Evolutionary conservation across 2,888 invertebrate species (phyloP), one percentile per base, ranked within the genome.

Genomic region (Lochmaea capreae): DNA sequence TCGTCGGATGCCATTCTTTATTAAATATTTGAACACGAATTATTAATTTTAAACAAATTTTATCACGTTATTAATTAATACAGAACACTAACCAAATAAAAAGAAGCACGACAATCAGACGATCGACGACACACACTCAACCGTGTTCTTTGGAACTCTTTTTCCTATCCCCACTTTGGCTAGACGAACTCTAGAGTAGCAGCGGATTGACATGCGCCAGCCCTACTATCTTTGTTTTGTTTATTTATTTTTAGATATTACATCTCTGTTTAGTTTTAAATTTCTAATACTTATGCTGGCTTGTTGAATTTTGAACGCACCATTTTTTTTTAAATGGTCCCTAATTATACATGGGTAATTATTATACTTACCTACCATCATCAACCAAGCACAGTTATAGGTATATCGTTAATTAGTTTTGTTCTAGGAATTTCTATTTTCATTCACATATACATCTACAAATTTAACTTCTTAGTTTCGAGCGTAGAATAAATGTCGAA

Each of bases 1-100:
- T 95, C 95, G 85, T 95, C 95, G 79, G 95, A 95, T 88, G 95
- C 95, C 95, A 95, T 95, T 88, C 58, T 77, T 63, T 69, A 72
- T 52, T 26, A 67, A 75, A 73, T 77, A 76, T 69, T 65, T 66
- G 62, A 39, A 71, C 68, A 77, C 74, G 33, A 58, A 26, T 57
- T n/a, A 33, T n/a, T 16, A 43, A 46, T 54, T 57, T 71, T 49
- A 46, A 49, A 14, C 22, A 33, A 46, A 26, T 42, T 71, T 65
- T 65, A 58, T 33, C 26, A 16, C n/a, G n/a, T 61, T 71, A 58
- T 26, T 65, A 65, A 71, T 65, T 57, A 65, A 71, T 46, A 43
- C 71, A 18, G 43, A 63, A 18, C 33, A 69, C 49, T 63, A 71
- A 71, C 57, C 65, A 71, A 71, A 71, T 42, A 71, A 58, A 65